Conservation (phyloP, 2,888 invertebrate species). For the Phragmatobia fuliginosa region DNA sequence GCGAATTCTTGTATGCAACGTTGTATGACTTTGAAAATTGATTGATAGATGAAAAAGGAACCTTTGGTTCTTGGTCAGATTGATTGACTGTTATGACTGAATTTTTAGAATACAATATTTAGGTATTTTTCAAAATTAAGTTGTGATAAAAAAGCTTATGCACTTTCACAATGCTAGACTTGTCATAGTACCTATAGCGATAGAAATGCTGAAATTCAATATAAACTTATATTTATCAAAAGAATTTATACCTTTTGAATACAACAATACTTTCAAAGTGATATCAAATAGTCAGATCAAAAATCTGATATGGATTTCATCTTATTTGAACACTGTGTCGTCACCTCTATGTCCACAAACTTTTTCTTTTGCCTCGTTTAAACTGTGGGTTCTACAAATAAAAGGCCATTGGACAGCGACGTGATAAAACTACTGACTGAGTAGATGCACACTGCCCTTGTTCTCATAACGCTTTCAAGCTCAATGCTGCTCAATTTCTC, state of each 20-base stretch:
- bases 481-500: constrained; percentile 22
- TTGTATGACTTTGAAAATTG: constrained; percentile 37
- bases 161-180: too few species aligned
- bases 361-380: constrained; percentile 3
- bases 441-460: constrained; percentile 12
- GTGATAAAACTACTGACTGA: constrained; percentile 17
- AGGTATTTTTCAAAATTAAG: background rate
- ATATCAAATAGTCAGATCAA: background rate
- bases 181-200: background rate
- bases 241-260: background rate
- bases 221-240: background rate
- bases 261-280: background rate
- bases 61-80: constrained; percentile 21
- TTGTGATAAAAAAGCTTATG: background rate
- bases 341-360: background rate
- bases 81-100: constrained; percentile 16
- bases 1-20: constrained; percentile 52
- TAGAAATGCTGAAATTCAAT: background rate
- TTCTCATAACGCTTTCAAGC: constrained; percentile 16
- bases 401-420: constrained; percentile 9
- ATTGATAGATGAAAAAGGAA: constrained; percentile 27
- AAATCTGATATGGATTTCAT: background rate
- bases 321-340: background rate
- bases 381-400: constrained; percentile 7
- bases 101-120: background rate